Evolutionary conservation across 2,888 invertebrate genomes (phyloP).

Genomic region (Tachina grossa): DNA sequence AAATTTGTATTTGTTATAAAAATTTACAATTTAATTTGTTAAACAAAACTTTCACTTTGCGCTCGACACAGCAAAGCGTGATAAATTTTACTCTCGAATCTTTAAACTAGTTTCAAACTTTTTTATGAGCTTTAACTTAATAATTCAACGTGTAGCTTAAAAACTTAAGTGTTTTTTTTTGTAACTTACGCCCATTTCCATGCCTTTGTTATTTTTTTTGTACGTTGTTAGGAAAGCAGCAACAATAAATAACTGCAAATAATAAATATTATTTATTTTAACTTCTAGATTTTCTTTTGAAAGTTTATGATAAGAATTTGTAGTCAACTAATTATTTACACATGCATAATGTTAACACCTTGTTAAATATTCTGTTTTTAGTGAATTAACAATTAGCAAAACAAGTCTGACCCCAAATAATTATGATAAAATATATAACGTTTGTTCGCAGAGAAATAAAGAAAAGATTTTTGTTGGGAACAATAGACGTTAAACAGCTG

Average conservation of each 20-base stretch:
- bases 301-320: constrained; percentile 40
- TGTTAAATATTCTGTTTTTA: no score
- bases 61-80: background rate
- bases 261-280: constrained; percentile 4
- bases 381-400: no score
- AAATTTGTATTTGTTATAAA: background rate
- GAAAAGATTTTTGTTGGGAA: no score
- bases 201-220: constrained; percentile 69
- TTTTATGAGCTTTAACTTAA: constrained; percentile 14
- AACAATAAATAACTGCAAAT: constrained; percentile 6
- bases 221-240: constrained; percentile 18
- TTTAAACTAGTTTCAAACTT: constrained; percentile 62
- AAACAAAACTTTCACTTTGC: constrained; percentile 62
- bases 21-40: background rate
- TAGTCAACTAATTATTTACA: constrained; percentile 40
- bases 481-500: no score
- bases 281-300: constrained; percentile 22
- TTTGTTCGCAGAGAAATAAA: no score
- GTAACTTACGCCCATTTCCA: constrained; percentile 80
- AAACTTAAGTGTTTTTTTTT: constrained; percentile 22
- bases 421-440: no score
- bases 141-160: background rate
- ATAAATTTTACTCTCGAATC: constrained; percentile 33
- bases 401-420: no score
- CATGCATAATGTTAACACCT: background rate